These are phyloP conservation scores for Momotus momota DNA, from an alignment of 2,797 vertebrate genomes.

Conservation along the genomic window DNA sequence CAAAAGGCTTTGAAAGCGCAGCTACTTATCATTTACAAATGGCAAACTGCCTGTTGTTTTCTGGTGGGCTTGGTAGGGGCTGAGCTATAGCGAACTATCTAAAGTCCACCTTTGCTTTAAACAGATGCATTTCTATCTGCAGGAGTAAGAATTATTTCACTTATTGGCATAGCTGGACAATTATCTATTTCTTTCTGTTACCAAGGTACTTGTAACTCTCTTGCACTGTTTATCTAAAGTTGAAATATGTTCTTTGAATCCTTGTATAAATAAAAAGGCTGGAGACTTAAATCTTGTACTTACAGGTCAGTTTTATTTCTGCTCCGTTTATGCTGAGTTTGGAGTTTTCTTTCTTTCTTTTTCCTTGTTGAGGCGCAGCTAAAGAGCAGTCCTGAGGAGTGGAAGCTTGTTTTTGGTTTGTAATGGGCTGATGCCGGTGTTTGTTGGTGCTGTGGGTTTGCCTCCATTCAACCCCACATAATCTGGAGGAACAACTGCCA, in stretches of 20 bases:
- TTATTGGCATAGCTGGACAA: constrained; percentile 48
- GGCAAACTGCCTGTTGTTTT: constrained; percentile 73
- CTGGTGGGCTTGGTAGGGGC: constrained; percentile 60
- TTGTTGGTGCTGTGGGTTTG: neutral
- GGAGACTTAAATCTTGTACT: constrained; percentile 68
- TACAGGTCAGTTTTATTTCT: constrained; percentile 43
- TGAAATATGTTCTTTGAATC: constrained; percentile 76
- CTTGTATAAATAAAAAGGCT: constrained; percentile 82
- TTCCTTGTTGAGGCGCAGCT: neutral
- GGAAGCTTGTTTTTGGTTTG: neutral
- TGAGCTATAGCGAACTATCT: constrained; percentile 45
- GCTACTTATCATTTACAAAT: constrained; percentile 57
- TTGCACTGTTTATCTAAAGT: constrained; percentile 63
- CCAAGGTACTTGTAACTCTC: constrained; percentile 74
- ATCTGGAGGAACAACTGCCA: neutral
- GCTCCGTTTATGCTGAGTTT: neutral
- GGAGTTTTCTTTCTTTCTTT: neutral
- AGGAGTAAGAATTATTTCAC: constrained; percentile 53
- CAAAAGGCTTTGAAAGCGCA: constrained; percentile 59
- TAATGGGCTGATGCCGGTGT: neutral
- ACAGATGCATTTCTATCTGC: constrained; percentile 65
- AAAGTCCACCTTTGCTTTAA: constrained; percentile 61
- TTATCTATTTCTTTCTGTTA: constrained; percentile 71
- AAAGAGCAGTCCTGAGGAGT: neutral
- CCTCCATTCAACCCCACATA: accelerated